These are phyloP conservation scores for Platycnemis pennipes DNA, from an alignment of 2,888 invertebrate genomes.

Conservation along the genomic window DNA sequence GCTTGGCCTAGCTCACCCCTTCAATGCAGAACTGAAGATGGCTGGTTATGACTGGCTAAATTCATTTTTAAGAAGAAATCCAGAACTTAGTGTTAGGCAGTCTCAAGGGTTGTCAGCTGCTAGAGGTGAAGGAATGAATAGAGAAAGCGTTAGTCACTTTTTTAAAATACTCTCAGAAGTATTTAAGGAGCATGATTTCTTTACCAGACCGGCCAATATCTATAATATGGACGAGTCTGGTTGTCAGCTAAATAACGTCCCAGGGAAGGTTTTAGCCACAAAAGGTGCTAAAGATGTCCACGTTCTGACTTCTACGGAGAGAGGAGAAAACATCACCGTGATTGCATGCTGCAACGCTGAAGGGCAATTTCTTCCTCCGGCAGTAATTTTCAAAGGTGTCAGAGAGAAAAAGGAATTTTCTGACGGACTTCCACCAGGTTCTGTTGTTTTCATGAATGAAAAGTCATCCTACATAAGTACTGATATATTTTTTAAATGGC, in stretches of 20 bases:
- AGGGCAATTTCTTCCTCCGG: constrained; percentile 75
- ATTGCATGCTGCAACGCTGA: constrained; percentile 76
- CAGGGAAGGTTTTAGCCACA: constrained; percentile 69
- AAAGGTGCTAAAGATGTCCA: constrained; percentile 71
- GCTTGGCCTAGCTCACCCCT: constrained; percentile 73
- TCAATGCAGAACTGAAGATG: constrained; percentile 73
- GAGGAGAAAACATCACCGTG: constrained; percentile 75
- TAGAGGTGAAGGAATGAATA: constrained; percentile 74
- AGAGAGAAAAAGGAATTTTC: constrained; percentile 74
- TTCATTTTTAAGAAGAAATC: constrained; percentile 73
- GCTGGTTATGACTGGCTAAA: constrained; percentile 74
- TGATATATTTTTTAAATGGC: constrained; percentile 74
- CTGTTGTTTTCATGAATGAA: constrained; percentile 73
- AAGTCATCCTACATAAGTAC: constrained; percentile 75
- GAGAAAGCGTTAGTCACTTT: constrained; percentile 74
- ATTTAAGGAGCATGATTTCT: constrained; percentile 73
- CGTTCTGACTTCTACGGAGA: constrained; percentile 74
- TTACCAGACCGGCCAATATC: constrained; percentile 73
- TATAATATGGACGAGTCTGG: constrained; percentile 72
- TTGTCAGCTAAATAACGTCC: constrained; percentile 70
- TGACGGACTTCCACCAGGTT: constrained; percentile 73
- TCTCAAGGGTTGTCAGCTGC: constrained; percentile 75
- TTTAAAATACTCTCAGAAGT: constrained; percentile 74
- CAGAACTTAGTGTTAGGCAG: constrained; percentile 74
- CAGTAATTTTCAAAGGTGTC: constrained; percentile 75